Conservation (phyloP, 2,113 vertebrate species). For the Triplophysa siluroides region DNA sequence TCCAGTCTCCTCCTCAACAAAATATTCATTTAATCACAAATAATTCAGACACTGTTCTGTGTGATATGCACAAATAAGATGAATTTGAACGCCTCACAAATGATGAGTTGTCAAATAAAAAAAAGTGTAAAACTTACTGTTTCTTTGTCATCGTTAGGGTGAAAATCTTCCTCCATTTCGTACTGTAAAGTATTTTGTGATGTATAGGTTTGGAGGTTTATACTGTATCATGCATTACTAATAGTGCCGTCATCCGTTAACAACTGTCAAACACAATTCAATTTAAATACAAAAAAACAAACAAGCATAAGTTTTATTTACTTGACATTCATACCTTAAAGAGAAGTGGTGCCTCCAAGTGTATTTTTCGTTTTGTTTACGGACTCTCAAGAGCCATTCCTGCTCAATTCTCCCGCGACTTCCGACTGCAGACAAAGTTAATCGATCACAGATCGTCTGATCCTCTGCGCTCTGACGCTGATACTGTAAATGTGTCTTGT, state of each 20-base stretch:
- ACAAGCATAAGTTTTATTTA: no score
- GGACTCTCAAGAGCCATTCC: background rate
- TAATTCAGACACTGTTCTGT: background rate
- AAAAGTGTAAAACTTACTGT: slow-evolving; percentile 34
- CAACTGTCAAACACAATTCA: background rate
- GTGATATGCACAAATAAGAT: no score
- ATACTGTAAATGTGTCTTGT: background rate
- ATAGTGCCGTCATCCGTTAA: background rate
- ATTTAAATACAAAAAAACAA: background rate
- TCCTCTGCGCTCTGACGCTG: background rate
- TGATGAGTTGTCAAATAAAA: background rate
- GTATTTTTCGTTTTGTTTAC: background rate
- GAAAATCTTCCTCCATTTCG: slow-evolving; percentile 45
- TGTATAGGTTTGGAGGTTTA: no score
- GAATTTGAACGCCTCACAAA: no score
- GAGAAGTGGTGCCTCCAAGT: background rate
- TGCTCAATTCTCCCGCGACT: slow-evolving; percentile 53
- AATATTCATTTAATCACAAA: background rate
- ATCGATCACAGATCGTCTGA: slow-evolving; percentile 14
- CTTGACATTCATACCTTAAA: background rate
- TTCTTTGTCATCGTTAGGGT: slow-evolving; percentile 45
- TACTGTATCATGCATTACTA: background rate
- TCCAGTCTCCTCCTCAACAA: slow-evolving; percentile 68
- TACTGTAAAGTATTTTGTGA: background rate
- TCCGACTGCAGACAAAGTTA: slow-evolving; percentile 29